These are phyloP conservation scores for Leptinotarsa tumamoca DNA, from an alignment of 2,888 invertebrate species.

Conservation along the genomic window DNA sequence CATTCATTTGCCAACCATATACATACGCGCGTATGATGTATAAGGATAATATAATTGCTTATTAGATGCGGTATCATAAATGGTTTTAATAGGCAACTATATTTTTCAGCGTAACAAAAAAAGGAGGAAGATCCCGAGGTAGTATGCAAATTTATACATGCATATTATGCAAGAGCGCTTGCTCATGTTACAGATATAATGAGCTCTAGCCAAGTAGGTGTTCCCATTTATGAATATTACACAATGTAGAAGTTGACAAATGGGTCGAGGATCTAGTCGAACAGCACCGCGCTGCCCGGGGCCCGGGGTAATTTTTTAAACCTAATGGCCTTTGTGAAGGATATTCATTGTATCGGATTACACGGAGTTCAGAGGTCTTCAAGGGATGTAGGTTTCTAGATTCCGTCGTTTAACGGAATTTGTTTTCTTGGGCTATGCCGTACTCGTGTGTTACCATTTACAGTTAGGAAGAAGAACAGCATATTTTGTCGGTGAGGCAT, in stretches of 20 bases:
- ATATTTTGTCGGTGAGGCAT: slow-evolving; percentile 7
- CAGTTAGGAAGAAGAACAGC: slow-evolving; percentile 34
- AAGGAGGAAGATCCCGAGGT: slow-evolving; percentile 8
- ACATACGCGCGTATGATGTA: neutral
- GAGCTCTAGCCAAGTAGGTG: slow-evolving; percentile 51
- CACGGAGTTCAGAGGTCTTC: slow-evolving; percentile 52
- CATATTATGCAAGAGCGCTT: slow-evolving; percentile 45
- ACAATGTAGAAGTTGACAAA: slow-evolving; percentile 49
- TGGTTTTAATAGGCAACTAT: slow-evolving; percentile 6
- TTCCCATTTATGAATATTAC: slow-evolving; percentile 48
- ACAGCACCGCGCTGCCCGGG: slow-evolving; percentile 6
- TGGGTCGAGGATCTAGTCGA: slow-evolving; percentile 30
- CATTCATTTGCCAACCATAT: slow-evolving; percentile 15
- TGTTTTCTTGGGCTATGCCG: slow-evolving; percentile 27
- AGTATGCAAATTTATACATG: slow-evolving; percentile 44
- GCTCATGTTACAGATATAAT: slow-evolving; percentile 48
- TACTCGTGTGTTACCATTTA: slow-evolving; percentile 52
- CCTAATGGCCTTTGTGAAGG: slow-evolving; percentile 23
- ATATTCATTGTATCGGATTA: slow-evolving; percentile 32
- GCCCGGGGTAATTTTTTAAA: slow-evolving; percentile 10
- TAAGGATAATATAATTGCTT: slow-evolving; percentile 19
- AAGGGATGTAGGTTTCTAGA: slow-evolving; percentile 57
- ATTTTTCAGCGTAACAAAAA: neutral
- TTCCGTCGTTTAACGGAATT: slow-evolving; percentile 54
- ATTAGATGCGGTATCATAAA: slow-evolving; percentile 18